Conservation (phyloP, 2,113 vertebrate species). For the Mola mola region DNA sequence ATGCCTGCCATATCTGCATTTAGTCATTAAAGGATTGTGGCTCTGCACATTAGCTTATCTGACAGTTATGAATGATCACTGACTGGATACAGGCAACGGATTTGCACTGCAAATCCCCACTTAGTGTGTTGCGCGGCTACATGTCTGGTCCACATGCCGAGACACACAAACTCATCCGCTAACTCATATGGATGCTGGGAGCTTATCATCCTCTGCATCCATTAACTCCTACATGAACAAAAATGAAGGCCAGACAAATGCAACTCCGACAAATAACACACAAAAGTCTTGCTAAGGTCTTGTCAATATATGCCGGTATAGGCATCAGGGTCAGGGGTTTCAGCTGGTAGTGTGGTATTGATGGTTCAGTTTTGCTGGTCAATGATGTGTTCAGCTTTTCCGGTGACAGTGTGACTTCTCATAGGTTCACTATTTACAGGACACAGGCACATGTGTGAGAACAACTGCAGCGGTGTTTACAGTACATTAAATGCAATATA, state of each 20-base stretch:
- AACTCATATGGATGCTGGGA: neutral
- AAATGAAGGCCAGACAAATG: neutral
- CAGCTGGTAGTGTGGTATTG: constrained; percentile 20
- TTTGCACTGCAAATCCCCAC: constrained; percentile 62
- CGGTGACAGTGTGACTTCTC: neutral
- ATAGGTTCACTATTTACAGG: neutral
- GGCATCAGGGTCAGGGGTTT: neutral
- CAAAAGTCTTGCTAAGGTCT: constrained; percentile 5
- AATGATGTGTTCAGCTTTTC: constrained; percentile 23
- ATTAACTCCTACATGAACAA: constrained; percentile 1
- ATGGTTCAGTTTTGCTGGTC: neutral
- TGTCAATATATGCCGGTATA: constrained; percentile 8
- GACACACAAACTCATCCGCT: neutral
- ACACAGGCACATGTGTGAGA: neutral
- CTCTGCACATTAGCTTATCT: constrained; percentile 47
- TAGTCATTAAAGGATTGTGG: constrained; percentile 56
- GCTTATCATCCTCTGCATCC: constrained; percentile 28
- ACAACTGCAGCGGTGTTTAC: neutral
- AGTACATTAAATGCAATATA: neutral
- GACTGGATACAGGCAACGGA: constrained; percentile 52
- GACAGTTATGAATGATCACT: constrained; percentile 44
- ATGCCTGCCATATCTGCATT: constrained; percentile 31
- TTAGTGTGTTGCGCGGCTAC: constrained; percentile 26
- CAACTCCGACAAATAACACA: neutral
- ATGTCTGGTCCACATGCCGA: constrained; percentile 14